Percentiles rank a stretch among this genome's conserved stretches.
Conservation (phyloP, 2,797 vertebrate genomes). For the Acomys russatus region DNA sequence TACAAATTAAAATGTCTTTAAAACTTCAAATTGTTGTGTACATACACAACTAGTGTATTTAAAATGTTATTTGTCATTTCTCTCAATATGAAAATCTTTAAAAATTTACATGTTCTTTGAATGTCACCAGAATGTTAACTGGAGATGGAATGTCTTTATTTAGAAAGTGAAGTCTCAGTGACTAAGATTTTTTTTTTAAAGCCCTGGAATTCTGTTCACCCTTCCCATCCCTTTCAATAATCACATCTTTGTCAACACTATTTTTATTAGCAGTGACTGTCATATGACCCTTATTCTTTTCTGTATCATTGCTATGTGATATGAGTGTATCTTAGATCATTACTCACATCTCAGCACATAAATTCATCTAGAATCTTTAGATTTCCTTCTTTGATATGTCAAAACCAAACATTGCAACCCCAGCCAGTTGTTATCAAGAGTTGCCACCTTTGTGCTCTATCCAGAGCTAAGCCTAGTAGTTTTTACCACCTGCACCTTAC, state of each 20-base stretch:
- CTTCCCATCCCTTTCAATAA: not conserved
- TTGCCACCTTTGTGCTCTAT: not conserved
- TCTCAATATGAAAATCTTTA: not conserved
- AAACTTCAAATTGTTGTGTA: conserved; percentile 7
- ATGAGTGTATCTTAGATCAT: not conserved
- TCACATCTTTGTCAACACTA: not conserved
- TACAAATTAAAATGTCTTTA: conserved; percentile 12
- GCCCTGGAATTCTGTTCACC: not conserved
- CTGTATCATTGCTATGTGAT: not conserved
- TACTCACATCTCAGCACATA: not conserved
- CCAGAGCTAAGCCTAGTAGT: not conserved
- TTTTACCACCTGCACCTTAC: not conserved
- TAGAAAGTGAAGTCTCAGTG: not conserved
- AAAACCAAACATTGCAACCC: not conserved
- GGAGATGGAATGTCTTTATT: not conserved
- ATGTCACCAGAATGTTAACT: not conserved
- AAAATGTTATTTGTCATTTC: conserved; percentile 36
- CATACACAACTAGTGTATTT: not conserved
- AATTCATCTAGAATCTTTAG: not conserved
- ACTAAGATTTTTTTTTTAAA: not conserved
- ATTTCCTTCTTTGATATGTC: not conserved
- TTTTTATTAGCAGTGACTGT: not conserved
- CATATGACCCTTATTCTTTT: not conserved
- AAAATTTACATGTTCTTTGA: not conserved
- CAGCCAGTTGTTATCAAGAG: not conserved